Base-by-base conservation (phyloP, 2,113 vertebrate species). In the Acrocephalus kingi region DNA sequence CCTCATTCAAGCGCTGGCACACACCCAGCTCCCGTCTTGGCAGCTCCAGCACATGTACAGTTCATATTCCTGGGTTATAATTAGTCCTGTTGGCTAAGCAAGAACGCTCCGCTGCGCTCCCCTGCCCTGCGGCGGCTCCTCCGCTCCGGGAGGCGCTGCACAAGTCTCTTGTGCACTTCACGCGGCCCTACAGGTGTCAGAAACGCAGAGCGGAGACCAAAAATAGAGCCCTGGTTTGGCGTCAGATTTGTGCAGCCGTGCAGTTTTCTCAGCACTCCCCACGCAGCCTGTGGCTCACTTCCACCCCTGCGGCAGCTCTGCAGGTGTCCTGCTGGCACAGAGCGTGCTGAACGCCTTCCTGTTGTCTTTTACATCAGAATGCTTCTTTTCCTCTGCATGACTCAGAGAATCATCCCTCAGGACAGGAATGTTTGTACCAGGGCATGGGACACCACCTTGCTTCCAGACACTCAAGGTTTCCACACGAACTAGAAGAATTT, bases 231-330 rank as follows among this genome's bases (percentile, higher is more conserved):
- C 64, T 37, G 45, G 10, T 72, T 84, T 81, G 91, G 86, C 48
- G 9, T 63, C 80, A 67, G 73, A 23, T 84, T 37, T 35, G 86
- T 73, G 64, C 75, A 77, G 90, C 90, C 76, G 3, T 49, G 85
- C 89, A 56, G 83, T 37, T 71, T 74, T 63, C 89, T 43, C 93
- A 56, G 96, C 76, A 5, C 86, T 90, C 45, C 31, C 75, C 80
- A 48, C 64, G 20, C 82, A 94, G 94, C 84, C 91, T 14, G 91
- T 75, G 93, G 96, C 91, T 94, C 84, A 20, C 51, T 89, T 94
- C 93, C 96, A 95, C 86, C 79, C 90, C 93, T 95, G 95, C 89
- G 54, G 95, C 95, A 97, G 95, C 89, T 58, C 94, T 95, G 95
- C 93, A 93, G 96, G 95, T 94, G 96, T 92, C 95, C 91, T 81